Conservation (phyloP, 2,888 invertebrate species). For the Drosophila tanythrix region DNA sequence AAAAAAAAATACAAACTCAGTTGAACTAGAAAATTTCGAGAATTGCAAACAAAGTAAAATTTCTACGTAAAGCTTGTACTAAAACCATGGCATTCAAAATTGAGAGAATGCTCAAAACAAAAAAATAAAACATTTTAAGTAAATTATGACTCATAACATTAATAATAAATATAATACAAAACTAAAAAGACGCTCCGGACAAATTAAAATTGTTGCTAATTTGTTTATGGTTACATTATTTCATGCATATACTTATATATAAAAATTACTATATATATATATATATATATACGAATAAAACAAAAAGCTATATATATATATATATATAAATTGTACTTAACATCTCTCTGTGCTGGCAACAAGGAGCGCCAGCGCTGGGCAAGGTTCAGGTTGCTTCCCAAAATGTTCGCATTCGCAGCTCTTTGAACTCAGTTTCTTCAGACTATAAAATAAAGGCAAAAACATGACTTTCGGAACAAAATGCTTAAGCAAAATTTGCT, state of each 20-base stretch:
- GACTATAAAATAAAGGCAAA: conserved; percentile 36
- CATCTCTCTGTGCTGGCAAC: conserved; percentile 58
- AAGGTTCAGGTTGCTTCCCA: conserved; percentile 60
- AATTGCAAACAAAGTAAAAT: conserved; percentile 55
- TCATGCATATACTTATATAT: conserved; percentile 70
- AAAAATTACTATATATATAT: conserved; percentile 51
- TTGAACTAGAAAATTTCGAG: conserved; percentile 58
- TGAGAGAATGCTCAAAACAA: conserved; percentile 6
- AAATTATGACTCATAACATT: conserved; percentile 59
- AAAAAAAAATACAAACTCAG: conserved; percentile 50
- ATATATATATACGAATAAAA: conserved; percentile 24
- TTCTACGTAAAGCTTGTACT: conserved; percentile 49
- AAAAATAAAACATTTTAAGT: conserved; percentile 51
- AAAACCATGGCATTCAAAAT: conserved; percentile 13
- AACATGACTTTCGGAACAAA: conserved; percentile 32
- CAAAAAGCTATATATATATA: conserved; percentile 39
- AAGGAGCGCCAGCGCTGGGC: conserved; percentile 60
- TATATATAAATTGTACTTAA: conserved; percentile 40
- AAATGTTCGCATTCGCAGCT: conserved; percentile 70
- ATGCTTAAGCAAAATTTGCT: conserved; percentile 10
- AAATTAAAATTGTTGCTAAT: conserved; percentile 78
- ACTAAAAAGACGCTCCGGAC: conserved; percentile 73
- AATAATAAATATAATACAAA: conserved; percentile 57
- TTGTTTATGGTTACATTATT: conserved; percentile 83
- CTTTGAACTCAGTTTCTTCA: conserved; percentile 77